Percentiles rank a stretch among this genome's conserved stretches.
Evolutionary conservation across 2,797 vertebrate species (phyloP).

Genomic region (Argyrosomus regius): DNA sequence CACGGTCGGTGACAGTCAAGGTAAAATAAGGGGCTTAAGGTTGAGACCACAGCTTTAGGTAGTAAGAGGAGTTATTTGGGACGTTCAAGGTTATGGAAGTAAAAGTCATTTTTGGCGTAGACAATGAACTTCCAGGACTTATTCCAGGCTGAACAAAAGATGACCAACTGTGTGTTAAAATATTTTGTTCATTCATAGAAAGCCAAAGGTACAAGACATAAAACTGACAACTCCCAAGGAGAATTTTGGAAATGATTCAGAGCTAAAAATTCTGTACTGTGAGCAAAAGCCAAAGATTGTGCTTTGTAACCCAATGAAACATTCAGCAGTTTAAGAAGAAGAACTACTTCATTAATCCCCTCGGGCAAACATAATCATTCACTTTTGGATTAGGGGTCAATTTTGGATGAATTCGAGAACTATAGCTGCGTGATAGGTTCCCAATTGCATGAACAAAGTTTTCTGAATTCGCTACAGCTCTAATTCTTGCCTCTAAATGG

Average conservation of each 20-base stretch:
- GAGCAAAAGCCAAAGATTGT: background rate
- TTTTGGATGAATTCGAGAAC: slow-evolving; percentile 7
- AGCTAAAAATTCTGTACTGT: background rate
- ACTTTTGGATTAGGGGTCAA: background rate
- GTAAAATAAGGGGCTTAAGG: slow-evolving; percentile 7
- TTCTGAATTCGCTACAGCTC: background rate
- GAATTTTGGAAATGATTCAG: slow-evolving; percentile 11
- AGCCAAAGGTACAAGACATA: background rate
- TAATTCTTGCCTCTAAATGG: slow-evolving; percentile 3
- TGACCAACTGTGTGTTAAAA: slow-evolving; percentile 5
- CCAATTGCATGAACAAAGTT: background rate
- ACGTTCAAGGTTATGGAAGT: background rate
- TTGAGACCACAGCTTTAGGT: background rate
- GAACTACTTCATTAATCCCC: background rate
- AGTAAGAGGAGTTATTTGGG: background rate
- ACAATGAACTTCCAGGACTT: background rate
- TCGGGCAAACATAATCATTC: background rate
- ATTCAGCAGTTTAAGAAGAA: slow-evolving; percentile 4
- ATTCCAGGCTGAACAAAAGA: slow-evolving; percentile 11
- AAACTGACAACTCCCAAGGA: background rate
- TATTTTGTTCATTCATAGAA: slow-evolving; percentile 4
- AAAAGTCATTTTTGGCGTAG: slow-evolving; percentile 8
- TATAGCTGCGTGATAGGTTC: background rate
- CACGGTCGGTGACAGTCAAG: background rate
- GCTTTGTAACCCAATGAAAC: slow-evolving; percentile 17